These are phyloP conservation scores for Recurvirostra avosetta DNA, from an alignment of 2,113 vertebrate species.

Conservation along the genomic window DNA sequence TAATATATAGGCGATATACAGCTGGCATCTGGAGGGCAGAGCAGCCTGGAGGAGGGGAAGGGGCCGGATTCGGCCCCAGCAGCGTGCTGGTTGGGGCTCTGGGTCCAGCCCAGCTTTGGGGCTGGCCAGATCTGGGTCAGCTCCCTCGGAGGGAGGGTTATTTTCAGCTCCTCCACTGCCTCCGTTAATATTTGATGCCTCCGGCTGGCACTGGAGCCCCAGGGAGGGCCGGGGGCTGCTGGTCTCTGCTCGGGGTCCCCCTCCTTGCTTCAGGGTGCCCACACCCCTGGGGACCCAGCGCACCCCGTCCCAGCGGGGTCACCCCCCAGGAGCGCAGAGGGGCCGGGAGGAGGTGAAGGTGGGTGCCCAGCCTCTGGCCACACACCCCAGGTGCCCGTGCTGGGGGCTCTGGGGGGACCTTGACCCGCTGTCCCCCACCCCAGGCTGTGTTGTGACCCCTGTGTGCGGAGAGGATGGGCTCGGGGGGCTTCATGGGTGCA, in stretches of 20 bases:
- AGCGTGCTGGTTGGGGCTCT: neutral
- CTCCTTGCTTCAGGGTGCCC: neutral
- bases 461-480: neutral
- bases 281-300: fast-evolving
- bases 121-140: slow-evolving; percentile 42
- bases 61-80: fast-evolving
- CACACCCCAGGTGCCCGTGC: fast-evolving
- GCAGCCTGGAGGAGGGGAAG: neutral
- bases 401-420: fast-evolving
- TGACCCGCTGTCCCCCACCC: neutral
- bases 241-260: neutral
- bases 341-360: neutral
- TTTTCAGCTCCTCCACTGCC: neutral
- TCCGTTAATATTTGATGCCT: neutral
- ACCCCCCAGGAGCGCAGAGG: neutral
- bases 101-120: neutral
- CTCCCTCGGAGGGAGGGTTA: slow-evolving; percentile 3
- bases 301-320: fast-evolving
- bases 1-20: neutral
- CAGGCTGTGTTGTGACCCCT: neutral
- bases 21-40: neutral
- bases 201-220: neutral
- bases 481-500: fast-evolving
- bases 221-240: neutral
- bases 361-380: neutral